Evolutionary conservation across 2,888 invertebrate genomes (phyloP).

Genomic region (Monoplex corrugatus): DNA sequence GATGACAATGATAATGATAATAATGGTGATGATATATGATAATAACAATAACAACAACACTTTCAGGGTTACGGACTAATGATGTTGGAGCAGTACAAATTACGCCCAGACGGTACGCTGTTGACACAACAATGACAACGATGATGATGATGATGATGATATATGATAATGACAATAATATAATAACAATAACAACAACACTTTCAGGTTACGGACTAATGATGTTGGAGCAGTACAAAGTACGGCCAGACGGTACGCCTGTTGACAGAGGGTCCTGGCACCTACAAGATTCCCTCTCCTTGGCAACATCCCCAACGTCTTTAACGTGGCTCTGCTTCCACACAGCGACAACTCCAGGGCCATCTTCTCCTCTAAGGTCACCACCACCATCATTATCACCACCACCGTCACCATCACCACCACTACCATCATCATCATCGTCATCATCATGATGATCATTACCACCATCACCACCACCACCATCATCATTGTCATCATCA

Average conservation of each 20-base stretch:
- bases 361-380: slow-evolving; percentile 96
- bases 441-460: too few species aligned
- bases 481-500: not conserved
- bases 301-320: slow-evolving; percentile 93
- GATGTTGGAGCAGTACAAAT: slow-evolving; percentile 92
- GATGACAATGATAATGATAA: too few species aligned
- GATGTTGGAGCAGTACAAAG: slow-evolving; percentile 93
- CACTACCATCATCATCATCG: not conserved
- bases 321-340: slow-evolving; percentile 95
- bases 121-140: too few species aligned
- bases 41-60: too few species aligned
- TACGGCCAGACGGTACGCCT: slow-evolving; percentile 91
- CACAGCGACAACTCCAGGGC: slow-evolving; percentile 94
- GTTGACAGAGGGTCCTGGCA: slow-evolving; percentile 93
- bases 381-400: not conserved
- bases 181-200: too few species aligned
- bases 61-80: slow-evolving; percentile 92
- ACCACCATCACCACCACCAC: not conserved
- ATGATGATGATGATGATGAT: too few species aligned
- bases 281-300: slow-evolving; percentile 97
- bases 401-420: too few species aligned
- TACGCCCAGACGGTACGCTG: slow-evolving; percentile 88
- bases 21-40: too few species aligned
- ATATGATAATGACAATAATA: too few species aligned
- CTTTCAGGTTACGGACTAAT: slow-evolving; percentile 92